phyloP scores from a whole-genome alignment of 1,140 invertebrate species.

The Tetragonula clypearis region DNA sequence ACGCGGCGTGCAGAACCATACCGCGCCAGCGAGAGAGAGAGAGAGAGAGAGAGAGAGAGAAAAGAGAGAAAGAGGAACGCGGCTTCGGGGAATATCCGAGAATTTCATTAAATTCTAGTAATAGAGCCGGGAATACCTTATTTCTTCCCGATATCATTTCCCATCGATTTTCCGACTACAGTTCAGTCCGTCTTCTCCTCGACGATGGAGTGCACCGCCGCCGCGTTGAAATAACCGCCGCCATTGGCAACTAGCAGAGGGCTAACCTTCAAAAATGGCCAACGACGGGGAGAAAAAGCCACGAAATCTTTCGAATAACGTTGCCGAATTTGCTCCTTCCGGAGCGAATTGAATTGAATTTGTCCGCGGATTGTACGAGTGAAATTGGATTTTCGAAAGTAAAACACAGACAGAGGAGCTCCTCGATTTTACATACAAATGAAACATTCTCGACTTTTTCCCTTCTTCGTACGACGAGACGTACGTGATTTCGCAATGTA shows the following conservation, averaged over 20 bases:
- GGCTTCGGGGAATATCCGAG: not conserved
- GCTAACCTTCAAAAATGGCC: slow-evolving; percentile 34
- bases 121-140: slow-evolving; percentile 22
- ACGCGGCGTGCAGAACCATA: not conserved
- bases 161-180: slow-evolving; percentile 29
- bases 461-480: not conserved
- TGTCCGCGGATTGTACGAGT: not conserved
- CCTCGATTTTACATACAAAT: too few relatives aligned
- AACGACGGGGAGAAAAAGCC: not conserved
- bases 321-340: not conserved
- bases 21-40: not conserved
- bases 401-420: not conserved
- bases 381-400: not conserved
- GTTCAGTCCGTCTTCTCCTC: not conserved
- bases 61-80: not conserved
- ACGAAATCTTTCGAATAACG: slow-evolving; percentile 39
- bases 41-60: too few relatives aligned
- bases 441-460: too few relatives aligned
- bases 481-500: not conserved
- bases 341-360: not conserved
- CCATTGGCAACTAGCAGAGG: slow-evolving; percentile 8
- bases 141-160: slow-evolving; percentile 30
- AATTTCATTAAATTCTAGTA: slow-evolving; percentile 41
- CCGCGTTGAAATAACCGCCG: slow-evolving; percentile 32
- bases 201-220: slow-evolving; percentile 14